Conservation (phyloP, 2,888 invertebrate species). For the Nomada flava region DNA sequence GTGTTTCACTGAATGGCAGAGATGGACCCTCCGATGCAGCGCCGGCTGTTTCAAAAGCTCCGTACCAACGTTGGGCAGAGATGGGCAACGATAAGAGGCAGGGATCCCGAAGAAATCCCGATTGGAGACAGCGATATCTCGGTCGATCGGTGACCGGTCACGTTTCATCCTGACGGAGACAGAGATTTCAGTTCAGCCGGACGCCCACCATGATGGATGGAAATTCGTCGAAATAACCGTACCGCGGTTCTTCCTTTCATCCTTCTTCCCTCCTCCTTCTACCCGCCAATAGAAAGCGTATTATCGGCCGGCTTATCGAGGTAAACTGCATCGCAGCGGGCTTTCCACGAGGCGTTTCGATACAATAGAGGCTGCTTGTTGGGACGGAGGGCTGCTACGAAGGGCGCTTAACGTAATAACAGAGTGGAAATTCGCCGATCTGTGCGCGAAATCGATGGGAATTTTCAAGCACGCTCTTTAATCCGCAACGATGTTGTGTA, state of each 20-base stretch:
- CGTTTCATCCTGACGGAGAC: constrained; percentile 60
- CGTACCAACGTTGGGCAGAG: constrained; percentile 50
- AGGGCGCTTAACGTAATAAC: constrained; percentile 46
- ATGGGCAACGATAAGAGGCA: constrained; percentile 63
- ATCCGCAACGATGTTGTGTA: not conserved
- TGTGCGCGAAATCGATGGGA: constrained; percentile 15
- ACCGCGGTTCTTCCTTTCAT: not conserved
- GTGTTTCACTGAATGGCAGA: constrained; percentile 67
- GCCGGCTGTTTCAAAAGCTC: constrained; percentile 63
- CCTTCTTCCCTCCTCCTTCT: constrained; percentile 2
- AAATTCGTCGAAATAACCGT: constrained; percentile 58
- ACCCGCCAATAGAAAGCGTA: constrained; percentile 52
- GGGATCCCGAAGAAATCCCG: constrained; percentile 62
- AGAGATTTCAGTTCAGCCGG: constrained; percentile 3
- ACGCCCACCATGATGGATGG: constrained; percentile 25
- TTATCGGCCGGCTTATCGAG: constrained; percentile 45
- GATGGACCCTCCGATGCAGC: constrained; percentile 61
- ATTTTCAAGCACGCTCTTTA: not conserved
- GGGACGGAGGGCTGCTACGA: not conserved
- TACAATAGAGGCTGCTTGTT: constrained; percentile 31
- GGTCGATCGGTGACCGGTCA: constrained; percentile 67
- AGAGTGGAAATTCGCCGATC: constrained; percentile 16
- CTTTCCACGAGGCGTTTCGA: not conserved
- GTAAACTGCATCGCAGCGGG: constrained; percentile 48
- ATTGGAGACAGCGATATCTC: constrained; percentile 66